A percentile compares a stretch with the other conserved stretches of the same genome.
Evolutionary conservation across 92 coral and sea anemone species (phyloP).

Genomic region (Plumapathes pennacea): DNA sequence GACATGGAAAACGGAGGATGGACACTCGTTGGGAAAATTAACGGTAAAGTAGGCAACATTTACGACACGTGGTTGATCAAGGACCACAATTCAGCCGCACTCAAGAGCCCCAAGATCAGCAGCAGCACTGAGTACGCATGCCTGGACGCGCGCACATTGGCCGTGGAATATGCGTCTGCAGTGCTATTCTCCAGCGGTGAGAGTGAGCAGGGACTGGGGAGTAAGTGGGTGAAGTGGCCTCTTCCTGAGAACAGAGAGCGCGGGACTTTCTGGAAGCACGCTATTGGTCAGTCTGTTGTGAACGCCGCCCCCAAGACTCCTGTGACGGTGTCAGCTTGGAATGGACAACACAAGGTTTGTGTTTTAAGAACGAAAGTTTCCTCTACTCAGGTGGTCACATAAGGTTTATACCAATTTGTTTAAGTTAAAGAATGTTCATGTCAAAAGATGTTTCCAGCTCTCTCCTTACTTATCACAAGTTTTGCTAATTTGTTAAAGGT

Average conservation of each 20-base stretch:
- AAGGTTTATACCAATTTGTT: background rate
- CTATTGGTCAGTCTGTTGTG: constrained; percentile 47
- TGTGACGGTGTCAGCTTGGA: constrained; percentile 69
- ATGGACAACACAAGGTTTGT: constrained; percentile 67
- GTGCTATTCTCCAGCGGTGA: constrained; percentile 84
- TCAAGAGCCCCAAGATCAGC: constrained; percentile 34
- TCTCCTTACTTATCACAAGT: too few relatives aligned
- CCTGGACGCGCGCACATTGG: constrained; percentile 71
- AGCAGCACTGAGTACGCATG: constrained; percentile 26
- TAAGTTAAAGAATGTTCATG: background rate
- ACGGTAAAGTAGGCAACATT: constrained; percentile 60
- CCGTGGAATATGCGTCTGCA: constrained; percentile 60
- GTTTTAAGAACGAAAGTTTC: background rate
- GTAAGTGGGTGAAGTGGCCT: constrained; percentile 78
- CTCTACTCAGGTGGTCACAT: background rate
- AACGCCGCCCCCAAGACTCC: constrained; percentile 20
- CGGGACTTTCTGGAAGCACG: constrained; percentile 65
- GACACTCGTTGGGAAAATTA: constrained; percentile 88
- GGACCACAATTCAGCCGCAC: constrained; percentile 34
- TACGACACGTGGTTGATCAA: constrained; percentile 54
- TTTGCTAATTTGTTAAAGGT: background rate
- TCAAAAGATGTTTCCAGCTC: background rate
- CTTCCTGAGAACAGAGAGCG: constrained; percentile 62
- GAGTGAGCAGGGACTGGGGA: constrained; percentile 57
- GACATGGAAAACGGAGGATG: constrained; percentile 85